Evolutionary conservation across 2,113 vertebrate species (phyloP).

Genomic region (Columba janthina): DNA sequence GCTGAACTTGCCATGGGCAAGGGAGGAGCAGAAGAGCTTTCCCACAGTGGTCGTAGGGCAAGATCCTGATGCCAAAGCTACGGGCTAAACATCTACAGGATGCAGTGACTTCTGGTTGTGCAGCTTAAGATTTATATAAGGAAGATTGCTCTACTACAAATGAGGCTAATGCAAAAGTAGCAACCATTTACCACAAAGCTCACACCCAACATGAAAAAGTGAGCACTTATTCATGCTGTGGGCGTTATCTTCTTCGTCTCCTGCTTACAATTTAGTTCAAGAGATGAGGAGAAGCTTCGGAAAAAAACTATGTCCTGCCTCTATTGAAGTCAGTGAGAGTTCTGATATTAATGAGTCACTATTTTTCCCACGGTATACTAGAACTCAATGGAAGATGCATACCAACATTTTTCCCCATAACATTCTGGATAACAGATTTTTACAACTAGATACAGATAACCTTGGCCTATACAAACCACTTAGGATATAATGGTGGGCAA

Average conservation of each 20-base stretch:
- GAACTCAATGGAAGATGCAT: neutral
- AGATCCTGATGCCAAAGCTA: neutral
- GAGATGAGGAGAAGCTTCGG: neutral
- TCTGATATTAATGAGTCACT: neutral
- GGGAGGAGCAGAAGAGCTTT: neutral
- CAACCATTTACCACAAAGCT: neutral
- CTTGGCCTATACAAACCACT: neutral
- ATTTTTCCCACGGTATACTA: neutral
- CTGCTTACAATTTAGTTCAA: neutral
- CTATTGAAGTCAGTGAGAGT: neutral
- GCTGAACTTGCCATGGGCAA: neutral
- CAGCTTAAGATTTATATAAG: neutral
- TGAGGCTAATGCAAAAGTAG: neutral
- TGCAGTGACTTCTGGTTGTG: neutral
- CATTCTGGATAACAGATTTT: neutral
- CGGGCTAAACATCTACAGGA: neutral
- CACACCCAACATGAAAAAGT: neutral
- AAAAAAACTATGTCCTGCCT: neutral
- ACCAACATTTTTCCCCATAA: neutral
- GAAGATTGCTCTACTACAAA: neutral
- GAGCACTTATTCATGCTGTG: neutral
- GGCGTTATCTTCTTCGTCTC: neutral
- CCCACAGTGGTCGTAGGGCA: neutral
- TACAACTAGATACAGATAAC: neutral
- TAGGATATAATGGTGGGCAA: neutral